Conservation (phyloP, 2,797 vertebrate genomes). For the Melanotaenia maccullochi region DNA sequence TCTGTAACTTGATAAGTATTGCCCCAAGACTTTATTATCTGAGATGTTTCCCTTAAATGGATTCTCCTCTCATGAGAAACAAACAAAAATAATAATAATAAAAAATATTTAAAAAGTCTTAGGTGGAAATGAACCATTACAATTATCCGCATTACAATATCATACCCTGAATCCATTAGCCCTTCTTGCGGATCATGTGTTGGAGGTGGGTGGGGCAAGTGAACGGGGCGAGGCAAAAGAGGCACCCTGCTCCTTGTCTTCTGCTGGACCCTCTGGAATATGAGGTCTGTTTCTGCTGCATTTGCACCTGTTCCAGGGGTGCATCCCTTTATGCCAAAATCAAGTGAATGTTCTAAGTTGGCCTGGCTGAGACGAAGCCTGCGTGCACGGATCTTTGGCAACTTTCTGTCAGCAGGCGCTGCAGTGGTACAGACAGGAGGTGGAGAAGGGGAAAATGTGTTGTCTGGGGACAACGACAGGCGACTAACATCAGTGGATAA, state of each 20-base stretch:
- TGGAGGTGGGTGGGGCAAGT: slow-evolving; percentile 51
- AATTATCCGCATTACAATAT: not conserved
- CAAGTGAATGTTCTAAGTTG: slow-evolving; percentile 36
- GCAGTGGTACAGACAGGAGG: slow-evolving; percentile 60
- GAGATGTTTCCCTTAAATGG: not conserved
- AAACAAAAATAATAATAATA: no score
- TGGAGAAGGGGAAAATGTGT: slow-evolving; percentile 73
- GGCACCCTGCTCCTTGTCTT: slow-evolving; percentile 19
- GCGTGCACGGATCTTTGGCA: slow-evolving; percentile 60
- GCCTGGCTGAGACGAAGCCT: slow-evolving; percentile 60
- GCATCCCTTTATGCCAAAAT: slow-evolving; percentile 28
- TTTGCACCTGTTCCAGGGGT: slow-evolving; percentile 18
- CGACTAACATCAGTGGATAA: slow-evolving; percentile 45
- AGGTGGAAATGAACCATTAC: not conserved
- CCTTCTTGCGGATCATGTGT: slow-evolving; percentile 33
- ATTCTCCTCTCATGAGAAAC: no score
- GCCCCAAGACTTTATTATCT: not conserved
- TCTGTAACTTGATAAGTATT: not conserved
- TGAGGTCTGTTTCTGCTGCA: slow-evolving; percentile 22
- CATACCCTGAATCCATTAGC: slow-evolving; percentile 50
- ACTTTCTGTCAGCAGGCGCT: slow-evolving; percentile 44
- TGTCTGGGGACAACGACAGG: slow-evolving; percentile 67
- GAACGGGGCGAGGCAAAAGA: not conserved
- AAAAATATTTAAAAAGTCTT: not conserved
- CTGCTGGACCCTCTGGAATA: slow-evolving; percentile 33